These are phyloP conservation scores for Esox masquinongy DNA, from an alignment of 2,797 vertebrate species.

Conservation along the genomic window DNA sequence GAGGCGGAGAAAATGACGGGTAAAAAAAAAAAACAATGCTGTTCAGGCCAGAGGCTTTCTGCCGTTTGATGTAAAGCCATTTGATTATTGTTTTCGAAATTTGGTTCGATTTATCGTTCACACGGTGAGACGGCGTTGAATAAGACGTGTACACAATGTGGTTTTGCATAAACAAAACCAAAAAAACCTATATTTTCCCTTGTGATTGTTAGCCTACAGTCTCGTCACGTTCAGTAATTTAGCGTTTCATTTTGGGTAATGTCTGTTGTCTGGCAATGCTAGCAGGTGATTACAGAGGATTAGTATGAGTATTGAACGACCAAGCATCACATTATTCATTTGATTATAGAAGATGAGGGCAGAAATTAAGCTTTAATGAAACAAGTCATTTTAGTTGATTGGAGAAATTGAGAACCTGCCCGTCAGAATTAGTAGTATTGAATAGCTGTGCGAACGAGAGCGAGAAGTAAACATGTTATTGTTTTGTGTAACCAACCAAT, in stretches of 20 bases:
- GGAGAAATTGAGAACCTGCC: conserved; percentile 71
- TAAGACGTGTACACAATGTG: neutral
- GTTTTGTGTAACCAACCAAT: conserved; percentile 46
- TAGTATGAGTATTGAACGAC: conserved; percentile 74
- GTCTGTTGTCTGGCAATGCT: conserved; percentile 62
- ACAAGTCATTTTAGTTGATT: conserved; percentile 78
- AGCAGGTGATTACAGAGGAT: conserved; percentile 70
- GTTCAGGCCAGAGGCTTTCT: neutral
- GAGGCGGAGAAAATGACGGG: conserved; percentile 45
- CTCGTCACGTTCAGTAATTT: conserved; percentile 61
- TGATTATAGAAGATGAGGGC: conserved; percentile 75
- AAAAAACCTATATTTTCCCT: conserved; percentile 33
- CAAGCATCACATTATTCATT: conserved; percentile 75
- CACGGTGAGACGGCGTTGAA: neutral
- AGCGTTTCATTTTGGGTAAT: conserved; percentile 63
- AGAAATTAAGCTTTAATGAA: conserved; percentile 73
- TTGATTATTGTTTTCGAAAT: neutral
- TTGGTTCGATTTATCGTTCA: neutral
- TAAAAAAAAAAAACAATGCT: neutral
- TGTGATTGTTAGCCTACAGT: conserved; percentile 48
- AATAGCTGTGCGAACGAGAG: conserved; percentile 45
- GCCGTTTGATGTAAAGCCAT: neutral
- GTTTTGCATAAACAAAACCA: conserved; percentile 38
- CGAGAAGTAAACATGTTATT: conserved; percentile 73
- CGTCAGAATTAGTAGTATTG: conserved; percentile 69